Evolutionary conservation across 2,797 vertebrate genomes (phyloP).

Genomic region (Neoniphon sammara): DNA sequence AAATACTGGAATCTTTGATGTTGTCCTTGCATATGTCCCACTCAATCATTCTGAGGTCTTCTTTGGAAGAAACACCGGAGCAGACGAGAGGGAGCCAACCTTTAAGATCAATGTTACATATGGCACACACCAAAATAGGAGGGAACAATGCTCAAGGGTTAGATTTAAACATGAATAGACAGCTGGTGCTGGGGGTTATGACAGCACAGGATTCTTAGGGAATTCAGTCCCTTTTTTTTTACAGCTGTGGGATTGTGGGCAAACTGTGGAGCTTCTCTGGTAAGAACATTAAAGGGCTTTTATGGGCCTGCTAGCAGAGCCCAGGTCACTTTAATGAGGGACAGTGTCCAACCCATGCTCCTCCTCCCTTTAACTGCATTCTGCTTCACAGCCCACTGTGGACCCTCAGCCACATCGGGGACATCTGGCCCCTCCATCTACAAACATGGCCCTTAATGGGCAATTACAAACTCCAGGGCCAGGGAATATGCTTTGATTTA

Average conservation of each 20-base stretch:
- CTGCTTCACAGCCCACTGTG: constrained; percentile 61
- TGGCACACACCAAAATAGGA: constrained; percentile 67
- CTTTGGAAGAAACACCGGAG: constrained; percentile 53
- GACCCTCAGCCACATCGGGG: constrained; percentile 76
- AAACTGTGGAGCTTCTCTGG: constrained; percentile 79
- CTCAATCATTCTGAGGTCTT: constrained; percentile 71
- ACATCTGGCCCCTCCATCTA: constrained; percentile 84
- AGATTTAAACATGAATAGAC: constrained; percentile 74
- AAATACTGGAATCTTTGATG: constrained; percentile 67
- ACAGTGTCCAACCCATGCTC: constrained; percentile 73
- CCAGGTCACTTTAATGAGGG: constrained; percentile 81
- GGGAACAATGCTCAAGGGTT: constrained; percentile 66
- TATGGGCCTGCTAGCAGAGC: constrained; percentile 72
- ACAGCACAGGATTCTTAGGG: constrained; percentile 73
- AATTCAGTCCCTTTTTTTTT: constrained; percentile 74
- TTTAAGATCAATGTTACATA: constrained; percentile 76
- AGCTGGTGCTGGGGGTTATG: constrained; percentile 77
- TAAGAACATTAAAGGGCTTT: constrained; percentile 82
- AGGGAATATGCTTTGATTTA: constrained; percentile 79
- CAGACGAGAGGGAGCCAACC: constrained; percentile 68
- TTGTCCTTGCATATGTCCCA: constrained; percentile 74
- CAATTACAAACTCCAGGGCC: constrained; percentile 79
- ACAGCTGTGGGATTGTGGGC: constrained; percentile 69
- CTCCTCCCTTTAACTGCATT: constrained; percentile 66
- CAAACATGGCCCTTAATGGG: constrained; percentile 80